A percentile compares a stretch with the other conserved stretches of the same genome.
Evolutionary conservation across 2,797 vertebrate genomes (phyloP).

Genomic region (Sandelia bainsii): DNA sequence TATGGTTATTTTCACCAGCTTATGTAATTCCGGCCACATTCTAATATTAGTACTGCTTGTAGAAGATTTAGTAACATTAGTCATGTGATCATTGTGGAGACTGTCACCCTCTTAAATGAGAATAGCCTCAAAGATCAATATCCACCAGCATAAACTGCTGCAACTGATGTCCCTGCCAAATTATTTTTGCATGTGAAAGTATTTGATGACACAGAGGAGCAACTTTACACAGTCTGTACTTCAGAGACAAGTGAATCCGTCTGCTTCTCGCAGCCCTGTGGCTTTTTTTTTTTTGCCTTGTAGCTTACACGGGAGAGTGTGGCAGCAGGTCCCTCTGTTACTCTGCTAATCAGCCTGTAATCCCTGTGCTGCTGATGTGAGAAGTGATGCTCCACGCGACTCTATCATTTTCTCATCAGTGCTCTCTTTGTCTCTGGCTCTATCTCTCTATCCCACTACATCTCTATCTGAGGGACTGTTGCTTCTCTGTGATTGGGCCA

Average conservation of each 20-base stretch:
- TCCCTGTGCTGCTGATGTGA: constrained; percentile 67
- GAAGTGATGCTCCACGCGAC: constrained; percentile 62
- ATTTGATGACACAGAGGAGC: constrained; percentile 26
- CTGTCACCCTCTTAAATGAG: not conserved
- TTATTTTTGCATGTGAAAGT: constrained; percentile 35
- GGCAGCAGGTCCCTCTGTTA: constrained; percentile 45
- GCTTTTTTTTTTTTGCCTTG: constrained; percentile 42
- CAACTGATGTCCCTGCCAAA: constrained; percentile 8
- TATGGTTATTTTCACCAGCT: not conserved
- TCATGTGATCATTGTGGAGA: not conserved
- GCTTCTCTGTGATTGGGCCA: constrained; percentile 72
- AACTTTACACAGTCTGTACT: constrained; percentile 36
- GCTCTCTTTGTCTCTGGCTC: constrained; percentile 65
- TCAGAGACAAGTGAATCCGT: constrained; percentile 30
- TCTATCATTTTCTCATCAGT: constrained; percentile 80
- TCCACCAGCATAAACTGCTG: constrained; percentile 1
- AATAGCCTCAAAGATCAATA: constrained; percentile 3
- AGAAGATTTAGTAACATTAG: not conserved
- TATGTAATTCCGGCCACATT: not conserved
- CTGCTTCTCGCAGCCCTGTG: constrained; percentile 3
- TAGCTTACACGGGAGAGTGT: constrained; percentile 22
- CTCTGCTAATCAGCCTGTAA: constrained; percentile 72
- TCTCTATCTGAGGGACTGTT: constrained; percentile 53
- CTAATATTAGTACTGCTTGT: not conserved
- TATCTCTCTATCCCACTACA: constrained; percentile 33